Evolutionary conservation across 2,797 vertebrate genomes (phyloP).

Genomic region (Melanotaenia pygmaea): DNA sequence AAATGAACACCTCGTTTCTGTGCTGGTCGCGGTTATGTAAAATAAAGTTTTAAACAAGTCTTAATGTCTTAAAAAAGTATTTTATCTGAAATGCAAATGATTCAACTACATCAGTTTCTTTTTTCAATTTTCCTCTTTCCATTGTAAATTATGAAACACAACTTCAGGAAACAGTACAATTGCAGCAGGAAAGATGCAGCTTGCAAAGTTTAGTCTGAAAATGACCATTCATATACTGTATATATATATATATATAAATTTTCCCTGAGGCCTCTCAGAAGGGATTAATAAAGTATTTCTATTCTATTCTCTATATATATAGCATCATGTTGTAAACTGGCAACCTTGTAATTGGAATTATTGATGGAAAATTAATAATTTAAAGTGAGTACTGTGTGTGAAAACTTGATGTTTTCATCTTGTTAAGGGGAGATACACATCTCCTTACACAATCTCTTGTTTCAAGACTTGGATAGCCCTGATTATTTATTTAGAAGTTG

Average conservation of each 20-base stretch:
- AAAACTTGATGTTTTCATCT: not conserved
- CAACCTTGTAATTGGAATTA: slow-evolving; percentile 12
- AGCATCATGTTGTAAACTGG: not conserved
- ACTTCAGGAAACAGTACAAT: not conserved
- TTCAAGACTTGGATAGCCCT: slow-evolving; percentile 37
- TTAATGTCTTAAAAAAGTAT: not conserved
- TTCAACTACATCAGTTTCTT: not conserved
- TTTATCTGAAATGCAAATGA: not conserved
- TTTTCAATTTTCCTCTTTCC: not conserved
- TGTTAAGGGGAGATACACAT: not conserved
- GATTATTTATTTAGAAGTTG: slow-evolving; percentile 69
- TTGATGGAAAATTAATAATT: not conserved
- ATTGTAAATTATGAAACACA: not conserved
- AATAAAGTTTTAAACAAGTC: slow-evolving; percentile 26
- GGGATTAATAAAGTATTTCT: no score
- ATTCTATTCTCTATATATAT: no score
- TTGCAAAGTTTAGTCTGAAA: no score
- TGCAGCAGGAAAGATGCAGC: not conserved
- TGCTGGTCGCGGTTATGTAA: slow-evolving; percentile 11
- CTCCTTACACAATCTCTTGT: slow-evolving; percentile 44
- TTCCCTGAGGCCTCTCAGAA: no score
- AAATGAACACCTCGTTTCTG: not conserved
- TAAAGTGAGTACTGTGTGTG: not conserved
- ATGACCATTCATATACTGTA: no score
- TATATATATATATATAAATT: no score